phyloP scores from a whole-genome alignment of 2,797 vertebrate species.

The Poecile montanus region DNA sequence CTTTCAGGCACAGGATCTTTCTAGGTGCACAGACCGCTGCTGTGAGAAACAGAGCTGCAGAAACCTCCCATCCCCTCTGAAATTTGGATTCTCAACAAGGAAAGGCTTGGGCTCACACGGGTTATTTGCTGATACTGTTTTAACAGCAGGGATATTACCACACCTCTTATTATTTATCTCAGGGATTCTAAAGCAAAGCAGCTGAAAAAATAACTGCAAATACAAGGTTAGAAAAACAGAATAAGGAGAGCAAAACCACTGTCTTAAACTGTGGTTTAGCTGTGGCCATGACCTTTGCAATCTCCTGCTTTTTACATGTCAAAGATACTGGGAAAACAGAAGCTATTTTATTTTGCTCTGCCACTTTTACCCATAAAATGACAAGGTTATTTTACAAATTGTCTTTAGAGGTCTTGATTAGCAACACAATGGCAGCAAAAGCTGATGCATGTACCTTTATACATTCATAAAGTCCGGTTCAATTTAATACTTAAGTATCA shows the following conservation, averaged over 20 bases:
- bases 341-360: neutral
- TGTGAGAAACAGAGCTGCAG: neutral
- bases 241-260: neutral
- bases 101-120: neutral
- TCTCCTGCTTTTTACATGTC: neutral
- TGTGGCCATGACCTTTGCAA: neutral
- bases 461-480: neutral
- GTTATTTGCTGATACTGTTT: neutral
- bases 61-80: neutral
- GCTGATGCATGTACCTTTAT: neutral
- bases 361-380: neutral
- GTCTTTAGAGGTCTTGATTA: neutral
- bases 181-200: slow-evolving; percentile 21
- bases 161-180: slow-evolving; percentile 44
- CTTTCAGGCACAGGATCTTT: neutral
- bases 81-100: neutral
- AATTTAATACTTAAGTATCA: neutral
- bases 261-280: neutral
- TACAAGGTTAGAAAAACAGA: slow-evolving; percentile 38
- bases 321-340: neutral
- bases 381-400: neutral
- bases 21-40: neutral
- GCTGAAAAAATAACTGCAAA: slow-evolving; percentile 40
- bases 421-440: neutral
- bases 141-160: slow-evolving; percentile 24